phyloP scores from a whole-genome alignment of 2,113 vertebrate species.

The Cephalophus harveyi region DNA sequence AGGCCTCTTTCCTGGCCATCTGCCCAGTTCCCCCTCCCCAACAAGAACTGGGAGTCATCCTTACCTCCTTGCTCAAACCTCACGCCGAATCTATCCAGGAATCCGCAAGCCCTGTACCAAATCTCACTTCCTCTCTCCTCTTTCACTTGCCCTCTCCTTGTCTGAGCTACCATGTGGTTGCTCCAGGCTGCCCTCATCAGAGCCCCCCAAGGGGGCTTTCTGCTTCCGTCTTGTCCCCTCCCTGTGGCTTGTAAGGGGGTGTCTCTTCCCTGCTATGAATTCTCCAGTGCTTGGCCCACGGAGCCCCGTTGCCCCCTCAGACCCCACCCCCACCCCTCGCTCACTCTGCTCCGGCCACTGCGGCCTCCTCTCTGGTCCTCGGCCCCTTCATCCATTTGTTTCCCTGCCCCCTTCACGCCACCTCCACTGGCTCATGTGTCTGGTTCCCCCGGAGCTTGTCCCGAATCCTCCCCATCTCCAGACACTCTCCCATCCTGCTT shows the following conservation, averaged over 20 bases:
- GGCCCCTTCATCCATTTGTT: not conserved
- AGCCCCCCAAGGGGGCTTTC: accelerated
- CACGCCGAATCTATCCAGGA: not conserved
- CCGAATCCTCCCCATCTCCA: not conserved
- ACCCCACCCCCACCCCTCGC: too few relatives aligned
- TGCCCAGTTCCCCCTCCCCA: not conserved
- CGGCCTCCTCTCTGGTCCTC: not conserved
- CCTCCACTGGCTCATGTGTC: accelerated
- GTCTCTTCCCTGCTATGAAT: not conserved
- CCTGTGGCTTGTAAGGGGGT: not conserved
- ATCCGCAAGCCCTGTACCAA: not conserved
- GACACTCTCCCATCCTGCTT: not conserved
- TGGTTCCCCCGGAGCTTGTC: not conserved
- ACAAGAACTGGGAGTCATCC: not conserved
- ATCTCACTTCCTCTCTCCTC: not conserved
- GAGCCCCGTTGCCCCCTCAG: accelerated
- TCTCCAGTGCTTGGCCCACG: not conserved
- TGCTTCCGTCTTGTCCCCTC: not conserved
- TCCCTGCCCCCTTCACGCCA: not conserved
- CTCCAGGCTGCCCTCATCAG: not conserved
- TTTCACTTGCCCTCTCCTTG: not conserved
- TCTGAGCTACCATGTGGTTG: accelerated
- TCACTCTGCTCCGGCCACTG: not conserved
- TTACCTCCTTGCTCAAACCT: not conserved
- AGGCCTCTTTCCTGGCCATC: not conserved